A percentile compares a stretch with the other conserved stretches of the same genome.
These are phyloP conservation scores for Ochropleura plecta DNA, from an alignment of 2,888 invertebrate species.

Conservation along the genomic window DNA sequence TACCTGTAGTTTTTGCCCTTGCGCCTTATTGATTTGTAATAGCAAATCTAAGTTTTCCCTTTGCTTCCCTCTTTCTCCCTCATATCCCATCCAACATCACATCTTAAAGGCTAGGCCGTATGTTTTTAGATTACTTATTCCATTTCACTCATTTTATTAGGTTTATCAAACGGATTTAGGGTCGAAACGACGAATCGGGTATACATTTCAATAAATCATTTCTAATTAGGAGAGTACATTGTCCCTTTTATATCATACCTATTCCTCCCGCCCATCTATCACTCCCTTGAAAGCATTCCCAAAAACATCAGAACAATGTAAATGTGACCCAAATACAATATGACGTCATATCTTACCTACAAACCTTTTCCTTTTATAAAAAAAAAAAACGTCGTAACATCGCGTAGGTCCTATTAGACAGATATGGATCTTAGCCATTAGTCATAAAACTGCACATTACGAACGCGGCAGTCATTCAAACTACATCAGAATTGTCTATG, in stretches of 20 bases:
- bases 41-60: too few species aligned
- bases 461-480: conserved; percentile 46
- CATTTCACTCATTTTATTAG: too few species aligned
- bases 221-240: conserved; percentile 7
- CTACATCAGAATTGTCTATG: conserved; percentile 23
- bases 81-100: too few species aligned
- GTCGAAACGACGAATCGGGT: not conserved
- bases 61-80: too few species aligned
- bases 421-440: conserved; percentile 58
- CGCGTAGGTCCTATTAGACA: conserved; percentile 46
- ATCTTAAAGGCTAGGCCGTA: too few species aligned
- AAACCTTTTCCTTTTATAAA: conserved; percentile 6
- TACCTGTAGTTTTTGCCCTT: too few species aligned
- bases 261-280: conserved; percentile 7
- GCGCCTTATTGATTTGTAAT: too few species aligned
- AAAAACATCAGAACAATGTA: not conserved
- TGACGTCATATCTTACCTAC: conserved; percentile 9
- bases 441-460: conserved; percentile 49
- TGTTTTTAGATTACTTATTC: too few species aligned
- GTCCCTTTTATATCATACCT: not conserved
- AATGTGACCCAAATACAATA: conserved; percentile 24
- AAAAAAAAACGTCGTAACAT: conserved; percentile 19
- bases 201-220: conserved; percentile 20
- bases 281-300: conserved; percentile 6
- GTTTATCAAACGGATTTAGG: not conserved